phyloP scores from a whole-genome alignment of 2,797 vertebrate species.

The Spondyliosoma cantharus region DNA sequence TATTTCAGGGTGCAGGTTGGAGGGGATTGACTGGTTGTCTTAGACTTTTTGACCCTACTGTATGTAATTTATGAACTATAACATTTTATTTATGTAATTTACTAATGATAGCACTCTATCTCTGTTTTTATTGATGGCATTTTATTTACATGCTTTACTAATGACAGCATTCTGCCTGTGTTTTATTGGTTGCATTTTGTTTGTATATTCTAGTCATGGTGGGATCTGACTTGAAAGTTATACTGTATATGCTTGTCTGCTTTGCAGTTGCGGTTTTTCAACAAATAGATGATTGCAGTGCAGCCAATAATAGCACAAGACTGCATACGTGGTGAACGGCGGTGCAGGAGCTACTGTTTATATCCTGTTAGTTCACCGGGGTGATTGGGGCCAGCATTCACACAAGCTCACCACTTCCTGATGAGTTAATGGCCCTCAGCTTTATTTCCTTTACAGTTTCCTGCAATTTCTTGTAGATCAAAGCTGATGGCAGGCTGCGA shows the following conservation, averaged over 20 bases:
- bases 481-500: constrained; percentile 62
- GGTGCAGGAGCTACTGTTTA: constrained; percentile 38
- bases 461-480: constrained; percentile 78
- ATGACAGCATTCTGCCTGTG: too few species aligned
- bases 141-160: too few species aligned
- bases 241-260: not conserved
- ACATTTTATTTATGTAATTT: too few species aligned
- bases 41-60: too few species aligned
- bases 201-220: too few species aligned
- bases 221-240: not conserved
- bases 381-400: constrained; percentile 49
- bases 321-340: constrained; percentile 17
- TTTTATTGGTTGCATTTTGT: too few species aligned
- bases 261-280: not conserved
- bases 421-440: constrained; percentile 70
- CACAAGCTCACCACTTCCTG: constrained; percentile 74
- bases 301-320: not conserved
- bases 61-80: too few species aligned
- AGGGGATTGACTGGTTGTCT: too few species aligned
- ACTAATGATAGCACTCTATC: too few species aligned
- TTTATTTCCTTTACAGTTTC: constrained; percentile 78
- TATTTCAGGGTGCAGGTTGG: too few species aligned
- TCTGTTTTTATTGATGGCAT: too few species aligned
- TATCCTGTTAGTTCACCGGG: constrained; percentile 56
- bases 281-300: constrained; percentile 17